Percentiles rank a stretch among this genome's conserved stretches.
These are phyloP conservation scores for Chloroclysta siterata DNA, from an alignment of 2,888 invertebrate species.

Conservation along the genomic window DNA sequence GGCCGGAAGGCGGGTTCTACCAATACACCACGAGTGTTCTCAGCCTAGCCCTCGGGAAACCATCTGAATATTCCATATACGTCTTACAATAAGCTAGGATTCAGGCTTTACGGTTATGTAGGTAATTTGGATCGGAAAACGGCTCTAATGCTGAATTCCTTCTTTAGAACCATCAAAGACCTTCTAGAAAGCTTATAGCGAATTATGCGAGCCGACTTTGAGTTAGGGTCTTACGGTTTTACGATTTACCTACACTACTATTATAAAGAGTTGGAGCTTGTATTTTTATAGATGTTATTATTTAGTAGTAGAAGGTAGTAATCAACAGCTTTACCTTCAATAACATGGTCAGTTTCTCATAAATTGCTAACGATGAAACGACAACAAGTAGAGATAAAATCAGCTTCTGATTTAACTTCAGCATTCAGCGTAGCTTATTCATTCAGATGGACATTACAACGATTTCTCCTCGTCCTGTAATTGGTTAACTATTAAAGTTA, in stretches of 20 bases:
- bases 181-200: neutral
- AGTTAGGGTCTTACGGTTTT: constrained; percentile 28
- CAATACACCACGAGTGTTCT: constrained; percentile 21
- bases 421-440: constrained; percentile 13
- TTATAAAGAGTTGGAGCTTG: too few species aligned
- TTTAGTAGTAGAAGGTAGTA: too few species aligned
- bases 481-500: constrained; percentile 54
- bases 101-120: constrained; percentile 67
- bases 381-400: constrained; percentile 15
- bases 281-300: too few species aligned
- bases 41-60: constrained; percentile 53
- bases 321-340: too few species aligned
- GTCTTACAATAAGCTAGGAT: constrained; percentile 67
- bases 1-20: neutral
- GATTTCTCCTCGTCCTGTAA: constrained; percentile 47
- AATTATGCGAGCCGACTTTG: constrained; percentile 15
- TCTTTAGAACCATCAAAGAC: constrained; percentile 29
- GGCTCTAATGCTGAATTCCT: constrained; percentile 46
- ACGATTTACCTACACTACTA: too few species aligned
- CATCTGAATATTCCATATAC: constrained; percentile 66
- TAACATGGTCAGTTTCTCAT: neutral
- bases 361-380: neutral
- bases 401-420: constrained; percentile 9
- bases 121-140: constrained; percentile 56
- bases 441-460: constrained; percentile 26